These are phyloP conservation scores for Eulemur rubriventer DNA, from an alignment of 2,797 vertebrate genomes.

Conservation along the genomic window DNA sequence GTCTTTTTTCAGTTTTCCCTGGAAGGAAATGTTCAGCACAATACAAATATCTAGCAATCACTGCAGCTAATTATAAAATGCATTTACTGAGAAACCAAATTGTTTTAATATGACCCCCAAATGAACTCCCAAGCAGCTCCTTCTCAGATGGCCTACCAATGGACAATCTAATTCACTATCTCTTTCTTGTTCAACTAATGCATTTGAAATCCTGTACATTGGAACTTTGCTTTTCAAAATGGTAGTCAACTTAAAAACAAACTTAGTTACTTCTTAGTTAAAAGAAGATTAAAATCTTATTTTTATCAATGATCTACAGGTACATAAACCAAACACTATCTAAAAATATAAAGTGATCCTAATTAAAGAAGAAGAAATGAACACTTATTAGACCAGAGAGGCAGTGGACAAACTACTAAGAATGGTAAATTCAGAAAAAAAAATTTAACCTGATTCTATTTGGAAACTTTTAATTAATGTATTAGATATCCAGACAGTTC, in stretches of 20 bases:
- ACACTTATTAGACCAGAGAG: not conserved
- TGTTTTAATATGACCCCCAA: slow-evolving; percentile 40
- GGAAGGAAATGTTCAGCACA: slow-evolving; percentile 51
- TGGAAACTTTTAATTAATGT: slow-evolving; percentile 36
- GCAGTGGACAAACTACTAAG: not conserved
- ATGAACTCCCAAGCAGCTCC: not conserved
- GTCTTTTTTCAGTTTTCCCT: slow-evolving; percentile 39
- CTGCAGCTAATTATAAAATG: slow-evolving; percentile 17
- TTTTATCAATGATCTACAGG: not conserved
- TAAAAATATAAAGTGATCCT: slow-evolving; percentile 24
- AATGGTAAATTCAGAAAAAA: slow-evolving; percentile 32
- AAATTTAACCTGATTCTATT: not conserved
- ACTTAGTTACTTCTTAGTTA: not conserved
- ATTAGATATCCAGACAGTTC: slow-evolving; percentile 5
- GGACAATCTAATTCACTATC: not conserved
- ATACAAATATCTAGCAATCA: slow-evolving; percentile 14
- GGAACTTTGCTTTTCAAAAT: not conserved
- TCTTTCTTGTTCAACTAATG: not conserved
- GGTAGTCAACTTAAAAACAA: slow-evolving; percentile 11
- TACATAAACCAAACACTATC: not conserved
- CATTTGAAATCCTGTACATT: not conserved
- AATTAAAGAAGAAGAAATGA: slow-evolving; percentile 1
- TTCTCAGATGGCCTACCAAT: not conserved
- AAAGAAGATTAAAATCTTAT: slow-evolving; percentile 26
- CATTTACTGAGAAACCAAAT: slow-evolving; percentile 47